Conservation (phyloP, 1,140 invertebrate species). For the Formica selysi region DNA sequence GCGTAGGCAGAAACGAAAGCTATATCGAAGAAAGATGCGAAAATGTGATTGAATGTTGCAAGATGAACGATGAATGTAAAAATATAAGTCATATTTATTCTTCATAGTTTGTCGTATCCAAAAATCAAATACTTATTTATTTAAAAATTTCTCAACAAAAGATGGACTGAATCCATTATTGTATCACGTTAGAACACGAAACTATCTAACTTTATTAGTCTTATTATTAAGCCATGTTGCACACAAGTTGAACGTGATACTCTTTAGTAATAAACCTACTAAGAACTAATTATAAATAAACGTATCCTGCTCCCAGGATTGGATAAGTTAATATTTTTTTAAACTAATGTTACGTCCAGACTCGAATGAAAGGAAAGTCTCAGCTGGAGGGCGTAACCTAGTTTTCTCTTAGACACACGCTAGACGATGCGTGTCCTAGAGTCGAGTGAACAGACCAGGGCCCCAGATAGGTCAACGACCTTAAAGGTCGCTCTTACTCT, state of each 20-base stretch:
- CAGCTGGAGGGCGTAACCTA: no score
- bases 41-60: constrained; percentile 42
- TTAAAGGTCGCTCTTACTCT: no score
- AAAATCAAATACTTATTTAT: constrained; percentile 3
- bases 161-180: constrained; percentile 60
- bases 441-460: no score
- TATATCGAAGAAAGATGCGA: constrained; percentile 64
- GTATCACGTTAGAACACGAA: constrained; percentile 59
- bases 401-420: no score
- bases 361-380: no score
- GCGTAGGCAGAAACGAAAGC: not conserved
- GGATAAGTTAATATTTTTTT: no score
- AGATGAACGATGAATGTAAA: constrained; percentile 56
- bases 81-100: constrained; percentile 46
- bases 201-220: no score
- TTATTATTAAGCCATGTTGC: not conserved
- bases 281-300: not conserved
- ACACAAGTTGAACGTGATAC: constrained; percentile 61
- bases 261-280: constrained; percentile 43
- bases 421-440: no score
- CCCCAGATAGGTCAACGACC: no score
- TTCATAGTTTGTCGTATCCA: constrained; percentile 58
- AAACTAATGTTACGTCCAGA: no score
- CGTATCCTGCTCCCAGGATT: not conserved
- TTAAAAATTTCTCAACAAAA: constrained; percentile 67